Evolutionary conservation across 2,888 invertebrate genomes (phyloP).

Genomic region (Slavum lentiscoides): DNA sequence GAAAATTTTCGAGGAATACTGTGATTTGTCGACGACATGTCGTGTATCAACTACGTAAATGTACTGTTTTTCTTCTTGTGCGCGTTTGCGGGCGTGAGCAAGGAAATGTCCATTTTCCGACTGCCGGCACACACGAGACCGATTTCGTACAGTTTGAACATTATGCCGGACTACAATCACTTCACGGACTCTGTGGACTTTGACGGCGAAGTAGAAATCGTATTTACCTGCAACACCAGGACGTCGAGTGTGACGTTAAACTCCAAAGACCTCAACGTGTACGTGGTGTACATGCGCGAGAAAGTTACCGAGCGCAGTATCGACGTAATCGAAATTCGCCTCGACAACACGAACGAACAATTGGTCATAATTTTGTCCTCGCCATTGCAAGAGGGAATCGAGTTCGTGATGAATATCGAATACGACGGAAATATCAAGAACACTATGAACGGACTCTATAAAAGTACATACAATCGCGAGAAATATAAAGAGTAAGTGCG

Average conservation of each 20-base stretch:
- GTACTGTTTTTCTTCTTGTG: background rate
- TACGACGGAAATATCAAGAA: background rate
- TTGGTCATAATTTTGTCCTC: background rate
- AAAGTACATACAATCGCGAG: background rate
- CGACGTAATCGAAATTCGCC: accelerated
- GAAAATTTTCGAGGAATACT: too few relatives aligned
- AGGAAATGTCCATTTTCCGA: background rate
- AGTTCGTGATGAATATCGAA: constrained; percentile 2
- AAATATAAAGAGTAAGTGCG: background rate
- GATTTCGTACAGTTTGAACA: background rate
- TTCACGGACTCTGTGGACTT: background rate
- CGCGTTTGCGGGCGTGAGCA: background rate
- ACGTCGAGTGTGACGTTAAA: constrained; percentile 5
- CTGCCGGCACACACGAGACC: background rate
- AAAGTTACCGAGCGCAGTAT: background rate
- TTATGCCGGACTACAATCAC: background rate
- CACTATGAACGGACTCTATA: constrained; percentile 8
- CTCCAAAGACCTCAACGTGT: background rate
- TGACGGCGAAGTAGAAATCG: constrained; percentile 13
- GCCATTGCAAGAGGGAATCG: background rate
- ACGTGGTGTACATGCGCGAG: constrained; percentile 19
- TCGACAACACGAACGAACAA: background rate
- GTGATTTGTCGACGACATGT: too few relatives aligned
- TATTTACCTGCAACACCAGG: background rate
- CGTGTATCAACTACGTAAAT: too few relatives aligned